Evolutionary conservation across 2,888 invertebrate species (phyloP).

Genomic region (Ectropis crepuscularia): DNA sequence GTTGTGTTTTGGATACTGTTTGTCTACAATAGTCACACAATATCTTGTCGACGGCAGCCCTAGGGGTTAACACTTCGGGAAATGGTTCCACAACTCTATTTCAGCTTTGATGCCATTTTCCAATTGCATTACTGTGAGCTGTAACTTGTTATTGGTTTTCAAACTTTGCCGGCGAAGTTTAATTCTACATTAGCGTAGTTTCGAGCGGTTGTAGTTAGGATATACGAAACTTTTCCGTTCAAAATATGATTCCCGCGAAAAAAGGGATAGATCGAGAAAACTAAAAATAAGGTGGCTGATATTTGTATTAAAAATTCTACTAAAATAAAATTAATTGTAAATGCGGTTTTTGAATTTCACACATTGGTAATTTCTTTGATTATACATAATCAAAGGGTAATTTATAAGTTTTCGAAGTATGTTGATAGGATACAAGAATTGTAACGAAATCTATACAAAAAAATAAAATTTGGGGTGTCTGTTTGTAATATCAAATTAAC

Average conservation of each 20-base stretch:
- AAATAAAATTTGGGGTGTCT: no score
- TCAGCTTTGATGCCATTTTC: constrained; percentile 66
- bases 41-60: constrained; percentile 34
- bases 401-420: no score
- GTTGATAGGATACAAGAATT: no score
- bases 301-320: no score
- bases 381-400: no score
- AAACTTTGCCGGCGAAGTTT: constrained; percentile 29
- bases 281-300: no score
- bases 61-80: constrained; percentile 39
- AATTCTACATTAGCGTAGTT: constrained; percentile 18
- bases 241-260: neutral
- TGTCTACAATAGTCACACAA: constrained; percentile 25
- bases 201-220: neutral
- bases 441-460: no score
- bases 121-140: constrained; percentile 55
- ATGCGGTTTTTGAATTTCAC: no score
- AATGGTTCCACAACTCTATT: constrained; percentile 56
- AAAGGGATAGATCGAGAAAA: no score
- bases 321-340: no score
- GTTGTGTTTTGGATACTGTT: constrained; percentile 4
- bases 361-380: no score
- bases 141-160: constrained; percentile 45
- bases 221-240: neutral
- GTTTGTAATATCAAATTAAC: no score